Percentiles rank a stretch among this genome's conserved stretches.
Evolutionary conservation across 2,888 invertebrate species (phyloP).

Genomic region (Meandrusa payeni): DNA sequence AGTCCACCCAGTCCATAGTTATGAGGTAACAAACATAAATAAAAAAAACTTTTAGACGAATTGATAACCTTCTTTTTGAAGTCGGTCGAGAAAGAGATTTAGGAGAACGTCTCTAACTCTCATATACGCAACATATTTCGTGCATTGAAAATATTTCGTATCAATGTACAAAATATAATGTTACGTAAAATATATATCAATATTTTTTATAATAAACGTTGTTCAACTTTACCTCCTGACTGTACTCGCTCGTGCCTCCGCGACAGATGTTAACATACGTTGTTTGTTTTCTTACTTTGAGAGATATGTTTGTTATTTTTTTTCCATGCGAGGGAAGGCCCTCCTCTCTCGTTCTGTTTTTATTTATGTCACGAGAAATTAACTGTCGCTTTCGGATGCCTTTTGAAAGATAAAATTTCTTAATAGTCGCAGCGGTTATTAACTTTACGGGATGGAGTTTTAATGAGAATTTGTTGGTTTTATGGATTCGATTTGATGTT

Average conservation of each 20-base stretch:
- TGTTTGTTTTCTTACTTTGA: constrained; percentile 78
- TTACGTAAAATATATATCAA: no score
- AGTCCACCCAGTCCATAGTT: no score
- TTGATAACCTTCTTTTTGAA: no score
- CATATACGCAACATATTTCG: no score
- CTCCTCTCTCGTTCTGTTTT: constrained; percentile 52
- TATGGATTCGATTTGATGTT: constrained; percentile 29
- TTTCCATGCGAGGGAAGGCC: constrained; percentile 52
- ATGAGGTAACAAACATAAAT: no score
- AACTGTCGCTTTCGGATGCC: constrained; percentile 57
- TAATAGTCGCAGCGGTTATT: constrained; percentile 50
- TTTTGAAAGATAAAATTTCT: constrained; percentile 60
- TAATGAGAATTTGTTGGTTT: constrained; percentile 33
- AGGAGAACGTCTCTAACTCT: no score
- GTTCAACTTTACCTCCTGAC: constrained; percentile 36
- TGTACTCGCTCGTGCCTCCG: constrained; percentile 59
- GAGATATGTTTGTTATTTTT: constrained; percentile 77
- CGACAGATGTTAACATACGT: constrained; percentile 79
- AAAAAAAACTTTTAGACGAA: no score
- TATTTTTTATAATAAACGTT: constrained; percentile 24
- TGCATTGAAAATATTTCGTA: no score
- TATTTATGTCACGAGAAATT: constrained; percentile 77
- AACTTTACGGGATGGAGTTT: constrained; percentile 36
- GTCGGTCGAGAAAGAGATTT: no score
- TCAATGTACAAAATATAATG: no score